Conservation (phyloP, 2,888 invertebrate species). For the Lasioglossum lativentre region DNA sequence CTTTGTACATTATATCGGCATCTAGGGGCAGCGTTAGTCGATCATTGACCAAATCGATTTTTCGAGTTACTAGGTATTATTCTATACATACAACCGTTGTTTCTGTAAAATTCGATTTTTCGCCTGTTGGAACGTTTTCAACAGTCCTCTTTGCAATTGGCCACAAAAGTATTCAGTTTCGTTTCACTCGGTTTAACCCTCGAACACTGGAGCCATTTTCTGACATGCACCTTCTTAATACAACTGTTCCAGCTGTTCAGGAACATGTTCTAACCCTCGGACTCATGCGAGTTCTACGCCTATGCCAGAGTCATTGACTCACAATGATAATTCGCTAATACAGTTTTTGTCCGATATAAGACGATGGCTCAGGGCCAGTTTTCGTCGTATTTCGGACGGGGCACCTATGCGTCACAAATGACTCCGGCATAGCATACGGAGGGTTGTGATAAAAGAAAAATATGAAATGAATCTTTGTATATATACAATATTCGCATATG, state of each 20-base stretch:
- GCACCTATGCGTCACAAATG: no score
- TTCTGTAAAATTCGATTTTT: slow-evolving; percentile 2
- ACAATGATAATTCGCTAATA: no score
- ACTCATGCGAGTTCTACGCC: no score
- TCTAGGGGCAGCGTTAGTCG: background rate
- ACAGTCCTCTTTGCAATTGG: background rate
- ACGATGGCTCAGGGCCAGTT: no score
- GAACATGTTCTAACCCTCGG: background rate
- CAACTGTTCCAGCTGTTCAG: background rate
- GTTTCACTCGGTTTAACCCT: background rate
- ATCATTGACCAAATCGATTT: background rate
- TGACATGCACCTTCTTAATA: background rate
- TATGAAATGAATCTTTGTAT: background rate
- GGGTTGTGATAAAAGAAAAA: background rate
- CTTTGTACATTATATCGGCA: background rate
- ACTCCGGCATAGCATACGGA: no score
- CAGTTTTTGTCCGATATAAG: no score
- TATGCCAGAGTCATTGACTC: no score
- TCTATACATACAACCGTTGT: background rate
- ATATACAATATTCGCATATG: background rate
- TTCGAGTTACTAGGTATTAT: background rate
- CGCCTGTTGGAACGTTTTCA: slow-evolving; percentile 12
- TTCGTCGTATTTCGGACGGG: no score
- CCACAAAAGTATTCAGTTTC: slow-evolving; percentile 1
- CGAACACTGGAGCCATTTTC: background rate